These are phyloP conservation scores for Philypnodon macrostomus DNA, from an alignment of 2,797 vertebrate genomes.

Conservation along the genomic window DNA sequence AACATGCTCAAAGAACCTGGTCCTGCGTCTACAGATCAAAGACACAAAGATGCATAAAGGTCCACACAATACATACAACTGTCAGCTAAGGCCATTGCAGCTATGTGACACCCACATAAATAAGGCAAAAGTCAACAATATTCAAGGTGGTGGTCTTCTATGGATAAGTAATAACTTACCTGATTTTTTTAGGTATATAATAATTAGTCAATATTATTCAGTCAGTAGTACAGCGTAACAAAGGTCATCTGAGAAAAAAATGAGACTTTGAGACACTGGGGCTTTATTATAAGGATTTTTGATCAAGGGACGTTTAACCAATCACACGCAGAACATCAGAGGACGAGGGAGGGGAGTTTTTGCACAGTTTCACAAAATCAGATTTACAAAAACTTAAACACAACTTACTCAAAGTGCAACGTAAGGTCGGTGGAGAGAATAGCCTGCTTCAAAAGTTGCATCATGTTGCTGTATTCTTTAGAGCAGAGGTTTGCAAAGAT, in stretches of 20 bases:
- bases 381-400: constrained; percentile 8
- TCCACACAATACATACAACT: background rate
- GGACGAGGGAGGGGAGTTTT: too few relatives aligned
- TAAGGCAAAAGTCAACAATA: background rate
- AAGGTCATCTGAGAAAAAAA: too few relatives aligned
- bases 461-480: constrained; percentile 82
- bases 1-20: constrained; percentile 77
- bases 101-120: background rate
- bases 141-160: too few relatives aligned
- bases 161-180: too few relatives aligned
- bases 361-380: too few relatives aligned
- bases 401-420: constrained; percentile 82
- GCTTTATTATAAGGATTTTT: too few relatives aligned
- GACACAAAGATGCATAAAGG: constrained; percentile 40
- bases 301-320: too few relatives aligned
- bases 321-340: too few relatives aligned
- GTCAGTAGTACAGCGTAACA: too few relatives aligned
- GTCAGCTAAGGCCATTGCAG: background rate
- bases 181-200: too few relatives aligned
- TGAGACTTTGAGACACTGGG: too few relatives aligned
- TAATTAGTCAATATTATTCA: too few relatives aligned
- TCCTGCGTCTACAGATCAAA: constrained; percentile 69
- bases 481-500: constrained; percentile 83
- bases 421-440: constrained; percentile 83
- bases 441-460: constrained; percentile 82